Conservation (phyloP, 2,888 invertebrate species). For the Ditula angustiorana region DNA sequence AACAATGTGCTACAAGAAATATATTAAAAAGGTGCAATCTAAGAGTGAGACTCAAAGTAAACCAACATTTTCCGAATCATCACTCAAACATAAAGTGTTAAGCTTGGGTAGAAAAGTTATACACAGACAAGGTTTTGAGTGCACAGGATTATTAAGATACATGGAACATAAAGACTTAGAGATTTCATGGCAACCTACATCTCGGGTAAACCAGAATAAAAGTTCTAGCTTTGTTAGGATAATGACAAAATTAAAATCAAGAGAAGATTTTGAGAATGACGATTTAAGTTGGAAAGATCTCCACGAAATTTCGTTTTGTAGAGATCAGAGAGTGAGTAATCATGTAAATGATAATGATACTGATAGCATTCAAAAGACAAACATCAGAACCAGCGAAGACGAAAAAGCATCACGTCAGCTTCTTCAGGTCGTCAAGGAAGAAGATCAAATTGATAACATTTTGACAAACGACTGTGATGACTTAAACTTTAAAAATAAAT, state of each 20-base stretch:
- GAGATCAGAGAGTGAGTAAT: background rate
- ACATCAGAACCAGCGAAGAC: constrained; percentile 1
- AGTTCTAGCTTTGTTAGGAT: constrained; percentile 60
- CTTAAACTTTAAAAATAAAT: constrained; percentile 46
- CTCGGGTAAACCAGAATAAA: constrained; percentile 42
- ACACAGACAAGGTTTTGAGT: constrained; percentile 60
- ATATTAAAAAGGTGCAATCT: constrained; percentile 51
- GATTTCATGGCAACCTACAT: constrained; percentile 61
- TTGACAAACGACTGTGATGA: background rate
- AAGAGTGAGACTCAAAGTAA: constrained; percentile 43
- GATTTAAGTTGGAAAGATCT: constrained; percentile 54
- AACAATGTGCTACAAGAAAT: constrained; percentile 59
- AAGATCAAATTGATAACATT: background rate
- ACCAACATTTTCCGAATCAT: constrained; percentile 49
- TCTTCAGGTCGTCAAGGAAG: background rate
- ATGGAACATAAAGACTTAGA: constrained; percentile 69
- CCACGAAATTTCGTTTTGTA: constrained; percentile 24
- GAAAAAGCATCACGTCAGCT: background rate
- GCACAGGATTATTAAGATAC: constrained; percentile 67
- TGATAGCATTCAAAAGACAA: background rate
- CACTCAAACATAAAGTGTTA: constrained; percentile 70
- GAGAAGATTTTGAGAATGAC: constrained; percentile 42
- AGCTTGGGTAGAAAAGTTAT: constrained; percentile 74
- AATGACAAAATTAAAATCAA: constrained; percentile 56
- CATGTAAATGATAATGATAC: background rate